Evolutionary conservation across 2,888 invertebrate genomes (phyloP).

Genomic region (Escarpia spicata): DNA sequence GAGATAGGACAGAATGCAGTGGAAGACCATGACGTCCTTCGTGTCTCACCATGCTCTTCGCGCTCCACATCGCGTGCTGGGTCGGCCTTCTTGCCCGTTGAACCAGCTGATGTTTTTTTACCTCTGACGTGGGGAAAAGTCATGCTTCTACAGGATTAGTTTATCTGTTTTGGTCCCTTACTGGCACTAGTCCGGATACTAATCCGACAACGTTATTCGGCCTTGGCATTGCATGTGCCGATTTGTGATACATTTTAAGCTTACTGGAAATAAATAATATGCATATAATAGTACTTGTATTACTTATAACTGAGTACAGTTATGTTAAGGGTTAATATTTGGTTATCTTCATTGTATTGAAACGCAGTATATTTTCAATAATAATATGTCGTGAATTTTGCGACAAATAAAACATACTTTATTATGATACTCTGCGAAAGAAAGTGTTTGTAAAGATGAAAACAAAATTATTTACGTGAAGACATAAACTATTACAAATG

Average conservation of each 20-base stretch:
- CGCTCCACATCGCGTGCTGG: too few species aligned
- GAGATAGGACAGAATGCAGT: too few species aligned
- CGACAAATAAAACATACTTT: background rate
- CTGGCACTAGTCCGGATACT: background rate
- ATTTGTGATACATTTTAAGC: background rate
- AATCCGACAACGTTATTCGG: background rate
- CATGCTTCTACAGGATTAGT: too few species aligned
- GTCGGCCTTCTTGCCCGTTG: too few species aligned
- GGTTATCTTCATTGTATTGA: background rate
- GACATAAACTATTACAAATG: slow-evolving; percentile 29
- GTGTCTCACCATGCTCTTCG: too few species aligned
- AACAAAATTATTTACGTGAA: background rate
- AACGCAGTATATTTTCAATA: background rate
- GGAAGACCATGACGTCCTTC: too few species aligned
- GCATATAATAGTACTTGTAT: background rate
- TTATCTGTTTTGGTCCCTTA: too few species aligned
- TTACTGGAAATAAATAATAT: background rate
- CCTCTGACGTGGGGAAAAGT: too few species aligned
- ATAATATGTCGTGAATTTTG: background rate
- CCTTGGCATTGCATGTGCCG: background rate
- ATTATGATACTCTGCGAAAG: slow-evolving; percentile 5
- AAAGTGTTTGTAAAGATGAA: background rate
- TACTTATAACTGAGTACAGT: background rate
- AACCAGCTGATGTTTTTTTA: too few species aligned
- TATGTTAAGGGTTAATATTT: background rate